Evolutionary conservation across 2,797 vertebrate species (phyloP), one percentile per base, ranked within the genome.

Genomic region (Lagorchestes hirsutus): DNA sequence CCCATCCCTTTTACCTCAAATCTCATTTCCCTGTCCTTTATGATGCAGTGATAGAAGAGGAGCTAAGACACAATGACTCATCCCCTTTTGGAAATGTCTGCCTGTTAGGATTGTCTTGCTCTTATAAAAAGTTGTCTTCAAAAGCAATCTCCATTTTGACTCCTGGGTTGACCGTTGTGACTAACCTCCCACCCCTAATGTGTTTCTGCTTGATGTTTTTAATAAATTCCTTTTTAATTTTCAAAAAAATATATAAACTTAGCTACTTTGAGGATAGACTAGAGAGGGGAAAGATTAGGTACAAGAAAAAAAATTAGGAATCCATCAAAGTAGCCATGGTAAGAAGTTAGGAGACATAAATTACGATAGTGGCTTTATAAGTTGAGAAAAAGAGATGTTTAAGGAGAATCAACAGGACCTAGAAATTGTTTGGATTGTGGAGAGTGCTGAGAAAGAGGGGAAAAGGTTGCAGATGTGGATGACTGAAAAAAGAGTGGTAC

Each of bases 101-200:
- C 14, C 34, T 40, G 5, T 31, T 59, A 56, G 55, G 55, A 56
- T 56, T 56, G 55, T 56, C 18, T 56, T 62, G 31, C 6, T 62
- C 13, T 34, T 62, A 82, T 8, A 46, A 46, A 74, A 82, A 82
- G 67, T 46, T 62, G 59, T 82, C n/a, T 67, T n/a, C n/a, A n/a
- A 67, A 14, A 18, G 5, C 13, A 67, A n/a, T 67, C 13, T 34
- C 31, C 13, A 67, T 67, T 67, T 67, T 67, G 62, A 67, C n/a
- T 67, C 62, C 5, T 67, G 34, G 31, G 34, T n/a, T 67, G 62
- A 67, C 29, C 5, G 1, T n/a, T 16, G 31, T 62, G 31, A 62
- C 11, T 62, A 62, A n/a, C 62, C 4, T 16, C 5, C 24, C 1
- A 10, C 1, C 4, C 31, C 13, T 0, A n/a, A 31, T 5, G 29